Evolutionary conservation across 2,113 vertebrate genomes (phyloP).

Genomic region (Plotosus lineatus): DNA sequence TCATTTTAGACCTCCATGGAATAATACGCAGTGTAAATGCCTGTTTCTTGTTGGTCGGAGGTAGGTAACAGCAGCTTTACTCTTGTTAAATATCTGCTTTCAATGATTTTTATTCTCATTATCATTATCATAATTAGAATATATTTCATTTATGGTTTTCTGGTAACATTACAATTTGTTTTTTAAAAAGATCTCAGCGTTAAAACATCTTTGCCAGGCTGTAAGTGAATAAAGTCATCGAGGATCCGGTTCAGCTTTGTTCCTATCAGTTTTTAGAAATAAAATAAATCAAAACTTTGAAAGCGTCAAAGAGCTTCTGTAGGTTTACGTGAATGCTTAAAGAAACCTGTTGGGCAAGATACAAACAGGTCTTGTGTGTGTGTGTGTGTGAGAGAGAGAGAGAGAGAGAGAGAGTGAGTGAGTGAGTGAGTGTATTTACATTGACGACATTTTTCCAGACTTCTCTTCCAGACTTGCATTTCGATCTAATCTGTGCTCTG

Average conservation of each 20-base stretch:
- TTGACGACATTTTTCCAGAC: too few relatives aligned
- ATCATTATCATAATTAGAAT: too few relatives aligned
- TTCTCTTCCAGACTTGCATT: too few relatives aligned
- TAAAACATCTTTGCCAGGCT: too few relatives aligned
- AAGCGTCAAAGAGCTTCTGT: not conserved
- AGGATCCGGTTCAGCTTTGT: not conserved
- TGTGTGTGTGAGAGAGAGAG: not conserved
- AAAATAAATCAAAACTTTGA: not conserved
- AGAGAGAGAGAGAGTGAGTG: not conserved
- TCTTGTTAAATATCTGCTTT: not conserved
- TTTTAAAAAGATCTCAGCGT: too few relatives aligned
- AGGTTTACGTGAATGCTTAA: constrained; percentile 5
- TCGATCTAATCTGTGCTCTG: too few relatives aligned
- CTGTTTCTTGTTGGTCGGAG: constrained; percentile 27
- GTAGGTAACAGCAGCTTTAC: constrained; percentile 40
- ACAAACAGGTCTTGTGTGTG: constrained; percentile 31
- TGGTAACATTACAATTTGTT: not conserved
- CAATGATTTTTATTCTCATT: not conserved
- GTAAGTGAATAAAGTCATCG: not conserved
- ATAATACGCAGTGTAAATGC: constrained; percentile 7
- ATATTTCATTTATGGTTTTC: too few relatives aligned
- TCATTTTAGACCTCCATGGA: constrained; percentile 1
- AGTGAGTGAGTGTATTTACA: too few relatives aligned
- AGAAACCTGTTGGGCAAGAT: constrained; percentile 41
- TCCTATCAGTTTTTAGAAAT: too few relatives aligned